These are phyloP conservation scores for Mus musculus DNA, from an alignment of 2,113 vertebrate genomes.

Conservation along the genomic window DNA sequence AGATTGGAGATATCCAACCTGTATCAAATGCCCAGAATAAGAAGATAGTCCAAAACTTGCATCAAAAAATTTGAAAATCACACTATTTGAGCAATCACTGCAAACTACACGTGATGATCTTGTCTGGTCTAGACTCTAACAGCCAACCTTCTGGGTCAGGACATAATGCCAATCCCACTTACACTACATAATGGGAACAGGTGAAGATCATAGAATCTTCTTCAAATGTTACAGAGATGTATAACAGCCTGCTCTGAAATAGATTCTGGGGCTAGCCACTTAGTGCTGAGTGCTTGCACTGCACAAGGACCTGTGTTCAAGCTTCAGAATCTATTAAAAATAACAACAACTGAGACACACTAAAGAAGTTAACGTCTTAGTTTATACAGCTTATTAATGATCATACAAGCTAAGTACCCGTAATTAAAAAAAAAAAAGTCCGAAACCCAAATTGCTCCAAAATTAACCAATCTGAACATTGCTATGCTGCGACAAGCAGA, in stretches of 20 bases:
- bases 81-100: background rate
- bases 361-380: background rate
- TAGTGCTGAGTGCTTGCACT: background rate
- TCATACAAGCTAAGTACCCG: background rate
- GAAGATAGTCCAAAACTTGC: conserved; percentile 8
- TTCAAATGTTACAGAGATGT: conserved; percentile 15
- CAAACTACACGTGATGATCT: background rate
- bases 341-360: background rate
- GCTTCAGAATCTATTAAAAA: background rate
- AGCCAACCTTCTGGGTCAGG: background rate
- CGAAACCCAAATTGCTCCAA: background rate
- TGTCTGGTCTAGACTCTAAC: background rate
- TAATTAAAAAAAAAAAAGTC: background rate
- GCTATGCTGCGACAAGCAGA: background rate
- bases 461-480: background rate
- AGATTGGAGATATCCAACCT: background rate
- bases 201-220: conserved; percentile 11
- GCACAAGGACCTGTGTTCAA: background rate
- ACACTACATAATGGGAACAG: background rate
- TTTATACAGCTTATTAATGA: background rate
- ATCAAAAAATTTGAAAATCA: background rate
- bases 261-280: background rate
- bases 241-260: background rate
- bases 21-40: background rate
- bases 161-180: background rate